Percentiles rank a stretch among this genome's conserved stretches.
These are phyloP conservation scores for Podiceps cristatus DNA, from an alignment of 2,113 vertebrate species.

Conservation along the genomic window DNA sequence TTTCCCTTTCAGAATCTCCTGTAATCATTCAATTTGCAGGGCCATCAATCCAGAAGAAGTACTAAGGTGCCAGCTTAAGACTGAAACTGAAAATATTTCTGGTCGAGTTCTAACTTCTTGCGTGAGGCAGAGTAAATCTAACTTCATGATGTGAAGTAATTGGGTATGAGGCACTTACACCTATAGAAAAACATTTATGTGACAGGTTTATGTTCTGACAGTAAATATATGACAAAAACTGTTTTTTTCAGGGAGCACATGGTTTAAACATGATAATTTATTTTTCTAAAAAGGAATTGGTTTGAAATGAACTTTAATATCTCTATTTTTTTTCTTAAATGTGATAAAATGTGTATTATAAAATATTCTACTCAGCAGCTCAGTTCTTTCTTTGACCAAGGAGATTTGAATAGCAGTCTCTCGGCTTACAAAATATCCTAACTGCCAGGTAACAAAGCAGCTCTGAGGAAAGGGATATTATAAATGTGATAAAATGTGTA, in stretches of 20 bases:
- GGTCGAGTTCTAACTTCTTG: not conserved
- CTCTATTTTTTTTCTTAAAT: not conserved
- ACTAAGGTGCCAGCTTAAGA: not conserved
- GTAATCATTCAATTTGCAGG: conserved; percentile 33
- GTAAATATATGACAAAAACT: conserved; percentile 27
- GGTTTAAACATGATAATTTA: conserved; percentile 6
- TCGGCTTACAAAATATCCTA: not conserved
- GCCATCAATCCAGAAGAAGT: not conserved
- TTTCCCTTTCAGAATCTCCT: conserved; percentile 30
- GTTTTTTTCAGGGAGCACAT: not conserved
- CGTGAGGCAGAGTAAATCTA: conserved; percentile 14
- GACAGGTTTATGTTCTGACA: conserved; percentile 53
- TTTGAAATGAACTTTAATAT: not conserved
- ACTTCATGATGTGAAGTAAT: conserved; percentile 54
- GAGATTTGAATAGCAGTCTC: not conserved
- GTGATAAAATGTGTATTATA: not conserved
- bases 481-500: no score
- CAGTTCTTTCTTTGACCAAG: not conserved
- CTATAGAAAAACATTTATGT: conserved; percentile 44
- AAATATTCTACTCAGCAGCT: not conserved
- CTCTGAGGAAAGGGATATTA: no score
- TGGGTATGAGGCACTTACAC: conserved; percentile 11
- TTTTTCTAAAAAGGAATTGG: not conserved
- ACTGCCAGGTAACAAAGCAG: not conserved
- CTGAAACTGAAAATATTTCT: conserved; percentile 2